Evolutionary conservation across 2,888 invertebrate genomes (phyloP), one percentile per base, ranked within the genome.

Genomic region (Meandrusa payeni): DNA sequence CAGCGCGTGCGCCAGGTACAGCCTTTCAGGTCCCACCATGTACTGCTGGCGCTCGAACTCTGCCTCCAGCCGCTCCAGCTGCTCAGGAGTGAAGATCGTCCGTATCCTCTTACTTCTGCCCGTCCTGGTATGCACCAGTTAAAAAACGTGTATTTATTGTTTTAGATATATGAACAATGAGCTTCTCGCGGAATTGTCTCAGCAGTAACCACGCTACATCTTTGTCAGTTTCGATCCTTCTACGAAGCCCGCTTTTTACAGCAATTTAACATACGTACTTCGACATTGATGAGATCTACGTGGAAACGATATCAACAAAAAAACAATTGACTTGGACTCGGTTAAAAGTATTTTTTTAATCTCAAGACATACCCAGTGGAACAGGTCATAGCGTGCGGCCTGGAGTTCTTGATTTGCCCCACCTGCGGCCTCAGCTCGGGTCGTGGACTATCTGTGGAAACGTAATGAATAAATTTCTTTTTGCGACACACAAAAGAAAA

Each of bases 31-130:
- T 0, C 98, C 98, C 5, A 98, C 98, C 98, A 98, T 98, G 82
- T 98, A 98, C 76, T 98, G 98, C 64, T 98, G 98, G 23, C 97
- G 82, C 60, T 97, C 97, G 65, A 98, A 98, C 85, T 98, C 98
- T 0, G 95, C 94, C 69, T 98, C 98, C 40, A 98, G 86, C 54
- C 97, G 88, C 73, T 98, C 98, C 56, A 98, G 80, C 77, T 98
- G 98, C 61, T 98, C 98, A 0, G 97, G 97, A 0, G 98, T 98
- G 87, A 98, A 98, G 61, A 98, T 98, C 0, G 98, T 98, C 12
- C 98, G 89, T 23, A 98, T 97, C 50, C 98, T 87, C 85, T 98
- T 98, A 62, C 94, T 94, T 61, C 87, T 59, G 2, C 93, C 86
- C 0, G 83, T 92, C 45, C 89, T 89, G 54, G 5, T 60, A 47